Percentiles rank a stretch among this genome's conserved stretches.
Conservation (phyloP, 35 echinoderm and acorn worm genomes). For the Antedon bifida region DNA sequence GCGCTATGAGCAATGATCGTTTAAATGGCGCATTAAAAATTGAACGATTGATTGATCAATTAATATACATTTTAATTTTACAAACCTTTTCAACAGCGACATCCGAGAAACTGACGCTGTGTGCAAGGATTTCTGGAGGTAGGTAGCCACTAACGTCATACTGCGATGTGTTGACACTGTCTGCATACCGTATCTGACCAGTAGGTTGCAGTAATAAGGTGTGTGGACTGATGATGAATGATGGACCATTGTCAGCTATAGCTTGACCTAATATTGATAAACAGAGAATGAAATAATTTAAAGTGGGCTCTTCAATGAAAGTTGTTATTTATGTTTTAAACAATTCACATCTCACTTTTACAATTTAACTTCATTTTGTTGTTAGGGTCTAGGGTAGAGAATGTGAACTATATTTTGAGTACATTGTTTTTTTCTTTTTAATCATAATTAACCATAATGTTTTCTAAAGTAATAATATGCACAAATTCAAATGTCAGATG, state of each 20-base stretch:
- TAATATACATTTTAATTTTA: no score
- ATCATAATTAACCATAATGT: no score
- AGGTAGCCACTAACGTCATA: constrained; percentile 59
- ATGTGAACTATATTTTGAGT: no score
- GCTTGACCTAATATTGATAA: constrained; percentile 46
- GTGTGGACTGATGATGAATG: constrained; percentile 83
- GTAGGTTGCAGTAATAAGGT: constrained; percentile 50
- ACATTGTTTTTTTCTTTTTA: no score
- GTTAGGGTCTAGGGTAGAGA: no score
- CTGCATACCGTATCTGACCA: constrained; percentile 60
- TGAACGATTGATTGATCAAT: no score
- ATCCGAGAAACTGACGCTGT: constrained; percentile 38
- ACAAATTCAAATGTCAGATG: no score
- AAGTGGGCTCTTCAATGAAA: not conserved
- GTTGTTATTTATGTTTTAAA: not conserved
- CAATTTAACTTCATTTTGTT: not conserved
- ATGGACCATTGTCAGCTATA: constrained; percentile 47
- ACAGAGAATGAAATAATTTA: no score
- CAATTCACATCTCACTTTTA: not conserved
- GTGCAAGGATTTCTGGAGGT: constrained; percentile 60
- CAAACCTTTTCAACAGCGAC: constrained; percentile 84
- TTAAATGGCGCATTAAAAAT: no score
- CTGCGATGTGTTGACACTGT: constrained; percentile 42
- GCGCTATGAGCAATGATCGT: no score
- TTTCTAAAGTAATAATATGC: no score